Evolutionary conservation across 2,797 vertebrate genomes (phyloP).

Genomic region (Syngnathus acus): DNA sequence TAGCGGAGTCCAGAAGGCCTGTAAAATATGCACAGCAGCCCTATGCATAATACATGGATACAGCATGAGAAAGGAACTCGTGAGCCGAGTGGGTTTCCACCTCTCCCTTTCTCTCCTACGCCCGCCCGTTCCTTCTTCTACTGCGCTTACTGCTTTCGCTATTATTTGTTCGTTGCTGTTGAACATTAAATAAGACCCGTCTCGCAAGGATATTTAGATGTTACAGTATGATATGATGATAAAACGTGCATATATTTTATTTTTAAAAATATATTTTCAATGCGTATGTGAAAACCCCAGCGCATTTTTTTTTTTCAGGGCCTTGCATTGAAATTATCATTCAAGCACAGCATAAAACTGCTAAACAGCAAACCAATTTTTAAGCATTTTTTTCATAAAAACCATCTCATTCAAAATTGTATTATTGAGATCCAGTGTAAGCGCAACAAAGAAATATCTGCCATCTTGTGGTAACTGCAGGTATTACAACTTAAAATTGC

Average conservation of each 20-base stretch:
- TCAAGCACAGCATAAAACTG: too few species aligned
- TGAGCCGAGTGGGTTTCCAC: conserved; percentile 54
- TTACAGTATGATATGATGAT: conserved; percentile 20
- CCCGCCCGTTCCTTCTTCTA: conserved; percentile 16
- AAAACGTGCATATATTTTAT: too few species aligned
- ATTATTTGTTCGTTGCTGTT: conserved; percentile 22
- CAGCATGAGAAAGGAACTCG: conserved; percentile 62
- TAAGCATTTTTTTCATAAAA: neutral
- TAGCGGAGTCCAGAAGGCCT: conserved; percentile 58
- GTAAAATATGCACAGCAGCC: conserved; percentile 67
- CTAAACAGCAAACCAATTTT: too few species aligned
- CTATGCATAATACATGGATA: conserved; percentile 67
- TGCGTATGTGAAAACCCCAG: too few species aligned
- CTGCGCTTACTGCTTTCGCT: conserved; percentile 22
- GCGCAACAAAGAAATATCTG: too few species aligned
- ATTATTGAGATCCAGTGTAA: too few species aligned
- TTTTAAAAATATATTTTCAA: too few species aligned
- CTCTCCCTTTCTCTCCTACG: conserved; percentile 40
- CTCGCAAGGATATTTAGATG: conserved; percentile 50
- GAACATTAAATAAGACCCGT: conserved; percentile 57
- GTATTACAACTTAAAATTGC: too few species aligned
- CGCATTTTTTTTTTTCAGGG: too few species aligned
- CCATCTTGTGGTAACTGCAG: too few species aligned
- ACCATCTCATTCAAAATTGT: neutral
- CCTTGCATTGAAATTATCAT: too few species aligned